phyloP scores from a whole-genome alignment of 2,113 vertebrate genomes.

The Cheilinus undulatus region DNA sequence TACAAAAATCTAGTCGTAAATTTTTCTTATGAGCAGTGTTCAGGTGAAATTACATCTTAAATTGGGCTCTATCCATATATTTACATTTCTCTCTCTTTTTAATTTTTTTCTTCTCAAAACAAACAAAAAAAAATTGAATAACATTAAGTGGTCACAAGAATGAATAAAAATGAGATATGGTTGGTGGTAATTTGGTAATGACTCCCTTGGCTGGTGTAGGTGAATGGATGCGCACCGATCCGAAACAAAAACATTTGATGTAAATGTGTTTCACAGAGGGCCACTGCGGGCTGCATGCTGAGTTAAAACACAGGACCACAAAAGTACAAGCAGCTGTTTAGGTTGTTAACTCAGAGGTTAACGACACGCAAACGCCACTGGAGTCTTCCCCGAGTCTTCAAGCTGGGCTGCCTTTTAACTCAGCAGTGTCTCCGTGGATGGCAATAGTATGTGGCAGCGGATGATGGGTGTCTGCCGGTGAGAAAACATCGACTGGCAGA shows the following conservation, averaged over 20 bases:
- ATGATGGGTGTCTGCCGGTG: slow-evolving; percentile 64
- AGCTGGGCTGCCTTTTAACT: slow-evolving; percentile 71
- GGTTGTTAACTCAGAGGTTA: slow-evolving; percentile 77
- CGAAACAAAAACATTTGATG: slow-evolving; percentile 79
- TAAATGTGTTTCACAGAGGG: slow-evolving; percentile 77
- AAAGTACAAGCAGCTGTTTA: slow-evolving; percentile 78
- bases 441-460: slow-evolving; percentile 58
- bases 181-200: slow-evolving; percentile 75
- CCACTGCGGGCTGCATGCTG: slow-evolving; percentile 72
- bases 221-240: slow-evolving; percentile 66
- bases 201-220: slow-evolving; percentile 79
- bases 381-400: slow-evolving; percentile 66
- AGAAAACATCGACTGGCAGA: slow-evolving; percentile 64
- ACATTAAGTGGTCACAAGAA: slow-evolving; percentile 74
- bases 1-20: slow-evolving; percentile 86
- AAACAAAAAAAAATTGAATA: slow-evolving; percentile 66
- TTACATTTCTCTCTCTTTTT: slow-evolving; percentile 76
- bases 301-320: slow-evolving; percentile 74
- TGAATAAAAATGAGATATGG: slow-evolving; percentile 77
- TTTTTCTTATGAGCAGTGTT: slow-evolving; percentile 84
- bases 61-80: slow-evolving; percentile 85
- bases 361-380: slow-evolving; percentile 70
- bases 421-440: slow-evolving; percentile 62
- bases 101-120: slow-evolving; percentile 1
- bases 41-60: slow-evolving; percentile 83